Conservation (phyloP, 2,113 vertebrate species). For the Rafetus swinhoei region DNA sequence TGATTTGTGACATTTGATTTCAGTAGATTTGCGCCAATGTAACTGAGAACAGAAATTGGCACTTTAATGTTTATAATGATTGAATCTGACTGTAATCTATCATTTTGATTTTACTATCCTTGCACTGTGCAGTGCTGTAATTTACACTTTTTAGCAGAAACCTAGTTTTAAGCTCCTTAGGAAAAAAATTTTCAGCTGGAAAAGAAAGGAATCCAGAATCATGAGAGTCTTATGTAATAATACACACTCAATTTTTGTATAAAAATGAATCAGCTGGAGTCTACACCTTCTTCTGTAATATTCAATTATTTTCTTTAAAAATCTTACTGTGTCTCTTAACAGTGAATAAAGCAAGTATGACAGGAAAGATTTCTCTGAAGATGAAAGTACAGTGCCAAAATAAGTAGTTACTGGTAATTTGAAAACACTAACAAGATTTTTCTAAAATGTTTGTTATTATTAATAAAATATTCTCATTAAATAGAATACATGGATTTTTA, state of each 20-base stretch:
- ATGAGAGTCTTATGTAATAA: not conserved
- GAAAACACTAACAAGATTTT: not conserved
- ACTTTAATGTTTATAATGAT: not conserved
- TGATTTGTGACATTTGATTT: not conserved
- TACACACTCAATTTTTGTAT: not conserved
- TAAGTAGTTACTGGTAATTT: not conserved
- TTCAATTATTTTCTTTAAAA: not conserved
- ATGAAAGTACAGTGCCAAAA: not conserved
- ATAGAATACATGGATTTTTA: fast-evolving
- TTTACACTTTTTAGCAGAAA: not conserved
- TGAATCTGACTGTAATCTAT: not conserved
- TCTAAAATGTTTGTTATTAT: not conserved
- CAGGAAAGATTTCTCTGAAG: not conserved
- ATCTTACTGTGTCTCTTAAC: not conserved
- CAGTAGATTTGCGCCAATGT: not conserved
- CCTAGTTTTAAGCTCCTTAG: not conserved
- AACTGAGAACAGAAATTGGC: constrained; percentile 8
- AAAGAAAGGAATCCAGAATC: not conserved
- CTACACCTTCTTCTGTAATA: not conserved
- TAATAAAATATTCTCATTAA: not conserved
- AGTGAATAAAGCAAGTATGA: not conserved
- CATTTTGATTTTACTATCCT: not conserved
- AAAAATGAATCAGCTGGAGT: not conserved
- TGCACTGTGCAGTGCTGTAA: not conserved
- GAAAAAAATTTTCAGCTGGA: not conserved